phyloP scores from a whole-genome alignment of 2,888 invertebrate species.

The Melanostoma scalare region DNA sequence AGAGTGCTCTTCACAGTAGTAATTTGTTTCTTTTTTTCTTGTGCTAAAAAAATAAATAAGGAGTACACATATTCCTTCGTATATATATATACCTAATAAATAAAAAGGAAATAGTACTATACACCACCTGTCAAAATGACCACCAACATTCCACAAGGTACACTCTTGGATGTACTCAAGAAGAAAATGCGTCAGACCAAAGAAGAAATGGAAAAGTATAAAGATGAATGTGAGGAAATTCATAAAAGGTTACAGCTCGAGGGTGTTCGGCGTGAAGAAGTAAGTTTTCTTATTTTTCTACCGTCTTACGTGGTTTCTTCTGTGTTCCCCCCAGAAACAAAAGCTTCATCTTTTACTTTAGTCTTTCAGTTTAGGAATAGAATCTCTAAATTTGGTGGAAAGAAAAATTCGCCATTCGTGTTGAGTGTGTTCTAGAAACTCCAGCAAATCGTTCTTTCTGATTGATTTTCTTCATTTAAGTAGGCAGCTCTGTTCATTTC shows the following conservation, averaged over 20 bases:
- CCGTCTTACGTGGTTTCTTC: not conserved
- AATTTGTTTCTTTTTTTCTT: slow-evolving; percentile 23
- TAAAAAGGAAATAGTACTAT: not conserved
- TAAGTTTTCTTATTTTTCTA: slow-evolving; percentile 84
- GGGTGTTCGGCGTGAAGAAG: slow-evolving; percentile 98
- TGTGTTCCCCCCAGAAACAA: not conserved
- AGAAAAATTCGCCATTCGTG: too few species aligned
- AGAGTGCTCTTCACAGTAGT: slow-evolving; percentile 28
- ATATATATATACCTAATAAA: slow-evolving; percentile 5
- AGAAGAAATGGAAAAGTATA: slow-evolving; percentile 99
- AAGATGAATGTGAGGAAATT: slow-evolving; percentile 98
- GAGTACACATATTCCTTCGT: slow-evolving; percentile 8
- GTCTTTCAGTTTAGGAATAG: not conserved
- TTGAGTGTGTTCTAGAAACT: too few species aligned
- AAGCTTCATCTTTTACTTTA: slow-evolving; percentile 3
- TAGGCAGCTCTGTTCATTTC: too few species aligned
- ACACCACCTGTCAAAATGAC: slow-evolving; percentile 85
- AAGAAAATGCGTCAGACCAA: slow-evolving; percentile 99
- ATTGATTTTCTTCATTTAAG: too few species aligned
- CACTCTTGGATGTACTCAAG: slow-evolving; percentile 97
- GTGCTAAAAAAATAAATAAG: slow-evolving; percentile 19
- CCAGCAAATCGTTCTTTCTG: too few species aligned
- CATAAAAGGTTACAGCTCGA: slow-evolving; percentile 97
- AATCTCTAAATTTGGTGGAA: too few species aligned
- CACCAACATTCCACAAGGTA: slow-evolving; percentile 95